Conservation (phyloP, 2,797 vertebrate genomes). For the Florisuga fusca region DNA sequence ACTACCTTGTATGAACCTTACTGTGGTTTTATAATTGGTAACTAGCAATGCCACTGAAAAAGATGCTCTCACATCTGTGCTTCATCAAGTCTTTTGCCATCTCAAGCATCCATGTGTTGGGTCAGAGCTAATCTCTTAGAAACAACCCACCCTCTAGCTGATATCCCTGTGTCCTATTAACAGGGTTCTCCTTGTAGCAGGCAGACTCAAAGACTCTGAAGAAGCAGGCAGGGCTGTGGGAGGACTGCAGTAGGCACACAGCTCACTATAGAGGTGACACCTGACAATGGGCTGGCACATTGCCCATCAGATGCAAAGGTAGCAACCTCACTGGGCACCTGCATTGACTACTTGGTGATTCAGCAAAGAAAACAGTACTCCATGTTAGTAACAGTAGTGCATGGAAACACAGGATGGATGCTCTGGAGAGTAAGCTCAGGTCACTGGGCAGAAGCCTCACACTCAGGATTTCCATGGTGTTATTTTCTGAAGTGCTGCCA, state of each 20-base stretch:
- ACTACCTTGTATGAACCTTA: not conserved
- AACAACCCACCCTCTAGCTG: not conserved
- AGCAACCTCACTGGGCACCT: not conserved
- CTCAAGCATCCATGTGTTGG: not conserved
- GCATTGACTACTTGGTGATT: not conserved
- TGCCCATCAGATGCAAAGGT: not conserved
- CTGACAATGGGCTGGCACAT: not conserved
- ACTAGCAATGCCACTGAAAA: not conserved
- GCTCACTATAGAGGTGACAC: not conserved
- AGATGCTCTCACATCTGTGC: not conserved
- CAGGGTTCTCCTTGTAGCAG: not conserved
- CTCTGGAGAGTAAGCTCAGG: not conserved
- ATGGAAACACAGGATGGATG: not conserved
- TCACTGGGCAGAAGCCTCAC: not conserved
- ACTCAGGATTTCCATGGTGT: not conserved
- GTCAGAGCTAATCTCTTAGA: not conserved
- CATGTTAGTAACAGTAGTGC: fast-evolving
- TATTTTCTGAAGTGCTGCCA: not conserved
- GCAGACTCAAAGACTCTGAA: not conserved
- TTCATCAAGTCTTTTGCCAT: not conserved
- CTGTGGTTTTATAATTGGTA: not conserved
- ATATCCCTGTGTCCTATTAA: not conserved
- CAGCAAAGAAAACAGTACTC: not conserved
- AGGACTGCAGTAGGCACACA: not conserved
- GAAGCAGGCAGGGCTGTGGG: not conserved